phyloP scores from a whole-genome alignment of 64 coral and sea anemone genomes.

The Exaiptasia diaphana region DNA sequence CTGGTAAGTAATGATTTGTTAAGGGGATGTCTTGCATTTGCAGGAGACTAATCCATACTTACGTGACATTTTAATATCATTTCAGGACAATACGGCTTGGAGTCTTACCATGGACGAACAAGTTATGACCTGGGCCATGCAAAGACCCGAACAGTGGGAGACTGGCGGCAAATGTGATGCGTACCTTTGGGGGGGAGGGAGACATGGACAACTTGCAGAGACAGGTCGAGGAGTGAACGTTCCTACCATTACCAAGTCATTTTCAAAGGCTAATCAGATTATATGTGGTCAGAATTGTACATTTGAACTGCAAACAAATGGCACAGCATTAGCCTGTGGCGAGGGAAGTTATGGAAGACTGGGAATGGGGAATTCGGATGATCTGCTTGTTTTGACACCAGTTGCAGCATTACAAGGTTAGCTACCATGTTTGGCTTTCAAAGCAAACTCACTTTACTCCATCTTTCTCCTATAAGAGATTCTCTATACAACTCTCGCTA shows the following conservation, averaged over 20 bases:
- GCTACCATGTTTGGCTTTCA: background rate
- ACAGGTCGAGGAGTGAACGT: conserved; percentile 73
- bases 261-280: conserved; percentile 61
- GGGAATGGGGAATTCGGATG: conserved; percentile 90
- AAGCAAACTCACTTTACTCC: no score
- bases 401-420: conserved; percentile 74
- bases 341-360: conserved; percentile 84
- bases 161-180: conserved; percentile 77
- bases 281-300: conserved; percentile 86
- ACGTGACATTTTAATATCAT: background rate
- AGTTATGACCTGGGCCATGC: conserved; percentile 81
- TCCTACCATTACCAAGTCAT: conserved; percentile 72
- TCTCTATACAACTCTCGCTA: no score
- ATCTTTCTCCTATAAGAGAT: no score
- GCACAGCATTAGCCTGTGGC: conserved; percentile 64
- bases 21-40: background rate
- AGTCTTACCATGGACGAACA: conserved; percentile 81
- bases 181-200: conserved; percentile 81
- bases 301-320: conserved; percentile 65
- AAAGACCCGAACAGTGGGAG: conserved; percentile 76
- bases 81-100: conserved; percentile 72
- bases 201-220: conserved; percentile 78
- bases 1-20: conserved; percentile 30
- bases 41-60: background rate
- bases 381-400: conserved; percentile 50